Evolutionary conservation across 1,140 invertebrate species (phyloP).

Genomic region (Pectinophora gossypiella): DNA sequence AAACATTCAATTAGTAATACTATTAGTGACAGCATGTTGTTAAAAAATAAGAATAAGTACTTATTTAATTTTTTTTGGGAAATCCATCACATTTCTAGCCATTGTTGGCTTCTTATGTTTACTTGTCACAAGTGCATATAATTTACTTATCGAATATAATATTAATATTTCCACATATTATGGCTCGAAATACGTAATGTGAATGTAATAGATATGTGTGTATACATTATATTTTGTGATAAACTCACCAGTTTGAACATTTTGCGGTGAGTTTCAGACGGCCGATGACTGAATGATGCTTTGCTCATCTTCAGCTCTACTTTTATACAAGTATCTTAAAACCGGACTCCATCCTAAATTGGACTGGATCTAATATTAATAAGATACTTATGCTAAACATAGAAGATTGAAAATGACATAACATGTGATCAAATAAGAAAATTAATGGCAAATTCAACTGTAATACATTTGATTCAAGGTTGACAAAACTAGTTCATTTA

Average conservation of each 20-base stretch:
- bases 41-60: too few relatives aligned
- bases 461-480: conserved; percentile 19
- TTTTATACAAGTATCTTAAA: conserved; percentile 19
- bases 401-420: conserved; percentile 15
- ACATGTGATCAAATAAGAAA: conserved; percentile 5
- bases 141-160: too few relatives aligned
- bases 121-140: too few relatives aligned
- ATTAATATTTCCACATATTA: too few relatives aligned
- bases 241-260: conserved; percentile 27
- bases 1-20: too few relatives aligned
- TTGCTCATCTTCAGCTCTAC: neutral
- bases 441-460: conserved; percentile 12
- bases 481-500: conserved; percentile 21
- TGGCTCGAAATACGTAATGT: too few relatives aligned
- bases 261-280: conserved; percentile 2
- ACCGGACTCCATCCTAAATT: conserved; percentile 12
- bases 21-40: too few relatives aligned
- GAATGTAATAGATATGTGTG: too few relatives aligned
- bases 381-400: conserved; percentile 11
- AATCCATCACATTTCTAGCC: too few relatives aligned
- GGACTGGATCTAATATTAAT: neutral
- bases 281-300: conserved; percentile 16
- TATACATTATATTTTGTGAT: too few relatives aligned
- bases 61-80: too few relatives aligned
- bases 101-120: too few relatives aligned